These are phyloP conservation scores for Phrynocephalus forsythii DNA, from an alignment of 2,797 vertebrate genomes.

Conservation along the genomic window DNA sequence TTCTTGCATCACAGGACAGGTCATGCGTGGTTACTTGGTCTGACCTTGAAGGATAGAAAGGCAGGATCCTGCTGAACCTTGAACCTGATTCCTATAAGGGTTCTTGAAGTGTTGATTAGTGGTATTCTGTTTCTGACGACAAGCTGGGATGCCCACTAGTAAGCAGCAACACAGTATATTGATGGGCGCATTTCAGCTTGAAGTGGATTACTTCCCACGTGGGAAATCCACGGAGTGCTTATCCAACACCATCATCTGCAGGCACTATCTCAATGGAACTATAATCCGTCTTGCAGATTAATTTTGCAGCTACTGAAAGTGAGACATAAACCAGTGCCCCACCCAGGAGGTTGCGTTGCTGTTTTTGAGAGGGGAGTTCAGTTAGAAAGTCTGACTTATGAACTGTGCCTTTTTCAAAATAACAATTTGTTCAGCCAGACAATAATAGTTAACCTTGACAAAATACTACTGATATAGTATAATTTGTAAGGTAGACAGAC, in stretches of 20 bases:
- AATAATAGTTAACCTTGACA: not conserved
- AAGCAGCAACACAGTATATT: not conserved
- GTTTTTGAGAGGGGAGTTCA: not conserved
- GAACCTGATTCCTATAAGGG: not conserved
- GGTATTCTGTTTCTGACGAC: not conserved
- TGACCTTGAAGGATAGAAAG: not conserved
- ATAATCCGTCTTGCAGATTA: not conserved
- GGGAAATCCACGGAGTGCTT: not conserved
- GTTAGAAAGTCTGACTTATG: not conserved
- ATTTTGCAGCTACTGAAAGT: not conserved
- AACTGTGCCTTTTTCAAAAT: not conserved
- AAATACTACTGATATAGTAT: not conserved
- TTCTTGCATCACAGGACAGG: not conserved
- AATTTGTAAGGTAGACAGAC: not conserved
- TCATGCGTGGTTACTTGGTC: not conserved
- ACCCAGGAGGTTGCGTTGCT: not conserved
- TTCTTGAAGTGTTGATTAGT: not conserved
- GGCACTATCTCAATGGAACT: not conserved
- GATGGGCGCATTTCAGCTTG: not conserved
- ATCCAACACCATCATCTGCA: not conserved
- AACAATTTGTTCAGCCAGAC: not conserved
- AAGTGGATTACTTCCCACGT: not conserved
- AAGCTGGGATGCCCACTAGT: not conserved
- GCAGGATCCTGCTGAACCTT: not conserved
- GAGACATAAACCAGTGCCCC: not conserved